Percentiles rank a stretch among this genome's conserved stretches.
These are phyloP conservation scores for Morinoia aosen DNA, from an alignment of 2,888 invertebrate genomes.

Conservation along the genomic window DNA sequence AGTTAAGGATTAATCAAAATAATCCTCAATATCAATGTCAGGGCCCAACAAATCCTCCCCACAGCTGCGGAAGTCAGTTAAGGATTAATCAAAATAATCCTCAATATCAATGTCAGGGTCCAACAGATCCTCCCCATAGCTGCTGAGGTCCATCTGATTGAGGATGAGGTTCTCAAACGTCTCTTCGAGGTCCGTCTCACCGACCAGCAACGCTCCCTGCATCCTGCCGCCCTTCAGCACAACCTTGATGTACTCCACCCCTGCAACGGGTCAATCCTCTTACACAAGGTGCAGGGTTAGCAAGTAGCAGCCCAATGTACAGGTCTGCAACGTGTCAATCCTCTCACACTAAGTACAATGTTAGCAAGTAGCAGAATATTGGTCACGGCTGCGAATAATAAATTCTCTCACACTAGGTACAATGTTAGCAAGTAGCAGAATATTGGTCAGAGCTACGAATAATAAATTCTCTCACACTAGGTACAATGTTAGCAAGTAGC, in stretches of 20 bases:
- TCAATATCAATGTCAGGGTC: slow-evolving; percentile 97
- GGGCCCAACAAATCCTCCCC: slow-evolving; percentile 87
- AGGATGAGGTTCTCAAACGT: slow-evolving; percentile 98
- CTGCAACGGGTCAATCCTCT: slow-evolving; percentile 59
- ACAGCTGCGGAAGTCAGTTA: background rate
- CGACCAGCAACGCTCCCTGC: slow-evolving; percentile 95
- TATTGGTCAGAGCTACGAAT: slow-evolving; percentile 69
- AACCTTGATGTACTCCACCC: slow-evolving; percentile 81
- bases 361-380: background rate
- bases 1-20: slow-evolving; percentile 84
- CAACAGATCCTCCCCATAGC: slow-evolving; percentile 91
- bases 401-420: no score
- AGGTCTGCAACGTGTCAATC: slow-evolving; percentile 68
- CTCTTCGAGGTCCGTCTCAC: slow-evolving; percentile 97
- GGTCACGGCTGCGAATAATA: slow-evolving; percentile 67
- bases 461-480: no score
- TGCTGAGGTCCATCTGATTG: slow-evolving; percentile 90
- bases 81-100: slow-evolving; percentile 93
- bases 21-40: slow-evolving; percentile 97
- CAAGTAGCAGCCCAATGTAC: background rate
- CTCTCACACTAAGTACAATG: background rate
- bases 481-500: background rate
- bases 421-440: background rate
- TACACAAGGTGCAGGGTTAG: background rate
- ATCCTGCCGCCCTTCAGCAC: slow-evolving; percentile 86